These are phyloP conservation scores for sheep (Ovis aries) DNA, from an alignment of 2,113 vertebrate species.

Conservation along the genomic window DNA sequence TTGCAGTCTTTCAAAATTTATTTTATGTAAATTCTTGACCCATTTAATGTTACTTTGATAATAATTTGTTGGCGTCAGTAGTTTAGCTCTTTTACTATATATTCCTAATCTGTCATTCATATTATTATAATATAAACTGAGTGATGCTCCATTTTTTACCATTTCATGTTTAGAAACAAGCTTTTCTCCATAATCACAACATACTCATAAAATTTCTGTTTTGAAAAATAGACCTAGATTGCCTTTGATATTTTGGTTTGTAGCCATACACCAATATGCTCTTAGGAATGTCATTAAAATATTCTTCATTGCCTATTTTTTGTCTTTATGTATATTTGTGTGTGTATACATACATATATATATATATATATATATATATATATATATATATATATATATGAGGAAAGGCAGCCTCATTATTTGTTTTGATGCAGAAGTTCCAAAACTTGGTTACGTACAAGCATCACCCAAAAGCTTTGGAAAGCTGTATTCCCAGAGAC, in stretches of 20 bases:
- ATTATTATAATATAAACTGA: not conserved
- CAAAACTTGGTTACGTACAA: not conserved
- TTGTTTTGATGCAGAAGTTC: not conserved
- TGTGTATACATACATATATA: not conserved
- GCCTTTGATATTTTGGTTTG: not conserved
- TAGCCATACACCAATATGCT: not conserved
- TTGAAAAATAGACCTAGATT: not conserved
- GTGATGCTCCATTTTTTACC: not conserved
- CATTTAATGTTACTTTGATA: not conserved
- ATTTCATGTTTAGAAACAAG: not conserved
- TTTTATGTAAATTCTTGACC: not conserved
- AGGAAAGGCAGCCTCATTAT: not conserved
- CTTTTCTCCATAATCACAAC: not conserved
- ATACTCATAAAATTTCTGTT: not conserved
- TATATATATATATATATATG: rapidly evolving
- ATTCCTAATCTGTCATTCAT: not conserved
- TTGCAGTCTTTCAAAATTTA: not conserved
- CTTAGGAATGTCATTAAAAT: not conserved
- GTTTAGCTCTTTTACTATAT: not conserved
- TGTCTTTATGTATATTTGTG: not conserved
- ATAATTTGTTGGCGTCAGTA: not conserved
- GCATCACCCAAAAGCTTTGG: not conserved
- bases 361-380: rapidly evolving
- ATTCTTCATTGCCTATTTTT: not conserved
- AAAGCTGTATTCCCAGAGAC: not conserved